These are phyloP conservation scores for Chlorocebus sabaeus DNA, from an alignment of 2,113 vertebrate genomes.

Conservation along the genomic window DNA sequence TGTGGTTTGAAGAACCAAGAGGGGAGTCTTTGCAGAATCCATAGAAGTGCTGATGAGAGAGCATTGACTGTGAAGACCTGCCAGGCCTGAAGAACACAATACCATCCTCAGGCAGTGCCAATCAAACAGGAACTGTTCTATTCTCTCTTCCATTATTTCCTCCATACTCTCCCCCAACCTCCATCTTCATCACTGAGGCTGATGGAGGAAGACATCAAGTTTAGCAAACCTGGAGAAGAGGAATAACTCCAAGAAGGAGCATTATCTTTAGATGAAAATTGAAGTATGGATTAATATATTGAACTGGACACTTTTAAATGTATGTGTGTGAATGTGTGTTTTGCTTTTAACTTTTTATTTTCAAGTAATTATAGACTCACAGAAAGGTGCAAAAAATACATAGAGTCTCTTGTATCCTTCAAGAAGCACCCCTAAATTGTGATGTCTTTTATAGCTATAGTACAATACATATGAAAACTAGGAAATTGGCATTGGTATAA, in stretches of 20 bases:
- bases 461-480: background rate
- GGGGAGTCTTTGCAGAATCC: background rate
- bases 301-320: background rate
- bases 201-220: background rate
- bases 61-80: background rate
- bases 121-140: background rate
- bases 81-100: background rate
- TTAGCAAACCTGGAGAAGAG: background rate
- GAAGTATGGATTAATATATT: background rate
- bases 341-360: constrained; percentile 2
- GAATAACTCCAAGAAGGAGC: background rate
- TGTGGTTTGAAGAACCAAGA: background rate
- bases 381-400: background rate
- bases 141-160: background rate
- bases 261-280: background rate
- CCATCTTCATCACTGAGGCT: background rate
- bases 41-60: background rate
- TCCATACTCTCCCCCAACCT: background rate
- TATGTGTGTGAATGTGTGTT: background rate
- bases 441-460: background rate
- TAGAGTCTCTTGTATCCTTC: background rate
- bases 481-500: background rate
- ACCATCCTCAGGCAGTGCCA: background rate
- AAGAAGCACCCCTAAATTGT: background rate
- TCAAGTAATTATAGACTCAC: background rate